Evolutionary conservation across 2,113 vertebrate species (phyloP), one percentile per base, ranked within the genome.

Genomic region (Chloropsis cyanopogon): DNA sequence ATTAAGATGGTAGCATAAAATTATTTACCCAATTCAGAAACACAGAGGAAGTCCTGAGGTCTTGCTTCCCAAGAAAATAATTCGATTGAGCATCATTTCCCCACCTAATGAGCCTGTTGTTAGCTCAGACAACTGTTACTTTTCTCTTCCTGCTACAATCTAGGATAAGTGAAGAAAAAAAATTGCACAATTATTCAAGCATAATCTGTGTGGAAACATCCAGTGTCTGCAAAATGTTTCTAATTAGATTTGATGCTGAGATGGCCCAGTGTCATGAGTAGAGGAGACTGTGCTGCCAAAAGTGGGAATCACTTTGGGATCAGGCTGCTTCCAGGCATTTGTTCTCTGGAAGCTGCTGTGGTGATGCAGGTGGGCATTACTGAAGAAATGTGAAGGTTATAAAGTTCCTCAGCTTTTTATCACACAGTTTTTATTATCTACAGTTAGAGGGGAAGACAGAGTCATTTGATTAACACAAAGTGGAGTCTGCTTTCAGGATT

Each of bases 101-200:
- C 64, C 37, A 63, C 59, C 37, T 82, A 91, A 92, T 46, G 50
- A 89, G 77, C 77, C 66, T 86, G 88, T 86, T 88, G 46, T 92
- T 84, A 69, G 59, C 87, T 85, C 56, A 82, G 42, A 68, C 83
- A 93, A 83, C 68, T 93, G 84, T 80, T 94, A 26, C 59, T 94
- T 94, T 92, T 91, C 80, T 86, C 37, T 68, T 87, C 54, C 61
- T 95, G 86, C 70, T 60, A 80, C 92, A 46, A 82, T 93, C 33
- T 63, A 56, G 71, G 70, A 69, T 79, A 94, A 89, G 39, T 60
- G 60, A 87, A 80, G 35, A 80, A 95, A 92, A 61, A 66, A 93
- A 96, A 33, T 26, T 46, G 14, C 42, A 39, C 87, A 50, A 94
- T 95, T 95, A 91, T 86, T 89, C 54, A 47, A 59, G 66, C 60